Conservation (phyloP, 64 coral and sea anemone genomes). For the Cladopsammia gracilis region DNA sequence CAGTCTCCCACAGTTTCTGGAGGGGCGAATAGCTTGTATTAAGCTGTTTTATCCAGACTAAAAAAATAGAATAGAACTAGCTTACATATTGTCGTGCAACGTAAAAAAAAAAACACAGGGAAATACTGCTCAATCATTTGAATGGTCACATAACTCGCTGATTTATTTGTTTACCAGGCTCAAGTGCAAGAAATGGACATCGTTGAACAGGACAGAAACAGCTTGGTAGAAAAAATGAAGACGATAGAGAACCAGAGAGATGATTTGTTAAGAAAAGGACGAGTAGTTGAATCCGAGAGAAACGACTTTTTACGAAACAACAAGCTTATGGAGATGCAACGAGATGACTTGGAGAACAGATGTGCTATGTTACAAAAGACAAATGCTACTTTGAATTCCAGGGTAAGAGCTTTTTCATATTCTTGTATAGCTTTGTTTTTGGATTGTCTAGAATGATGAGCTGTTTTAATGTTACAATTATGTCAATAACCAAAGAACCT, state of each 20-base stretch:
- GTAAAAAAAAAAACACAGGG: too few relatives aligned
- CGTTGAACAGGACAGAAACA: slow-evolving; percentile 89
- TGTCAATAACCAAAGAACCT: too few relatives aligned
- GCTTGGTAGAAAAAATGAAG: slow-evolving; percentile 72
- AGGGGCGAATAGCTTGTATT: too few relatives aligned
- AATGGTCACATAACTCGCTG: too few relatives aligned
- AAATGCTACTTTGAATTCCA: slow-evolving; percentile 77
- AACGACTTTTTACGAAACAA: slow-evolving; percentile 96
- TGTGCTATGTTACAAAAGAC: slow-evolving; percentile 84
- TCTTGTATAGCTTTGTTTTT: background rate
- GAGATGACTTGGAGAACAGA: slow-evolving; percentile 88
- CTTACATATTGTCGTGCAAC: too few relatives aligned
- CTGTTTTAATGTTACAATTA: too few relatives aligned
- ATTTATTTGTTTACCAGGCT: slow-evolving; percentile 30
- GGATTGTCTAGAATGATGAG: too few relatives aligned
- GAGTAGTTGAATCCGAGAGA: slow-evolving; percentile 91
- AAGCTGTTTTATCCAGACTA: too few relatives aligned
- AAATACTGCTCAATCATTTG: too few relatives aligned
- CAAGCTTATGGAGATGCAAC: slow-evolving; percentile 96
- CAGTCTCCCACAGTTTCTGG: too few relatives aligned
- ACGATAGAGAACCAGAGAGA: slow-evolving; percentile 86
- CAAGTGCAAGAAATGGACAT: slow-evolving; percentile 94
- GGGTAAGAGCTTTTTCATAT: slow-evolving; percentile 32
- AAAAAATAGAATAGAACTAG: too few relatives aligned
- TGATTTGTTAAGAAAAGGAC: slow-evolving; percentile 88